Evolutionary conservation across 1,140 invertebrate species (phyloP).

Genomic region (Cylas formicarius): DNA sequence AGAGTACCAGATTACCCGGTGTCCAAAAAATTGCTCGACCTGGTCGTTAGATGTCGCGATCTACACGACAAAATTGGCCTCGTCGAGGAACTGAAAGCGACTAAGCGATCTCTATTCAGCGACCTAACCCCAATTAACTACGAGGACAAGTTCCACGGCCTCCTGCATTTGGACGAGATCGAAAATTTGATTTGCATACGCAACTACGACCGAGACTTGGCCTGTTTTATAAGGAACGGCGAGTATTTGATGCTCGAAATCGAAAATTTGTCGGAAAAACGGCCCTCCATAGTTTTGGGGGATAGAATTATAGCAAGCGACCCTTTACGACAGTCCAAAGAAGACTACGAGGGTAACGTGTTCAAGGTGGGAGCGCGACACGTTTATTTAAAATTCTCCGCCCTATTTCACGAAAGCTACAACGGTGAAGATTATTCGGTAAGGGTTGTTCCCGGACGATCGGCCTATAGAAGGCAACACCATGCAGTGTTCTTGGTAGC

Average conservation of each 20-base stretch:
- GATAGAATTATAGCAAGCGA: conserved; percentile 62
- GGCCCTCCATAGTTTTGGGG: conserved; percentile 72
- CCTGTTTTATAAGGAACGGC: conserved; percentile 52
- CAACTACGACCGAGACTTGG: conserved; percentile 61
- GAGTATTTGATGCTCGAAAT: conserved; percentile 70
- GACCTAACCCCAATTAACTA: conserved; percentile 52
- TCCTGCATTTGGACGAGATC: conserved; percentile 76
- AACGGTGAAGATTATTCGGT: conserved; percentile 38
- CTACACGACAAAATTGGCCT: background rate
- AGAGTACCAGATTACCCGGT: conserved; percentile 48
- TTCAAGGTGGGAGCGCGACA: conserved; percentile 36
- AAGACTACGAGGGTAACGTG: conserved; percentile 40
- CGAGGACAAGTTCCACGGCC: conserved; percentile 55
- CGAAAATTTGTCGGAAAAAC: conserved; percentile 70
- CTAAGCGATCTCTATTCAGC: conserved; percentile 46
- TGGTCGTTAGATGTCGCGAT: conserved; percentile 29
- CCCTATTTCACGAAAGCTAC: conserved; percentile 36
- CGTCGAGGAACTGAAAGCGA: conserved; percentile 38
- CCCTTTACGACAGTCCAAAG: conserved; percentile 35
- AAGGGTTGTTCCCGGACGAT: conserved; percentile 24
- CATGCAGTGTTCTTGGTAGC: conserved; percentile 31
- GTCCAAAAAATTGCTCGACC: conserved; percentile 50
- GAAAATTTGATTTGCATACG: conserved; percentile 55
- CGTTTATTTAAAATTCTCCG: conserved; percentile 36
- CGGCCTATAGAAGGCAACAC: conserved; percentile 29